Conservation (phyloP, 2,888 invertebrate genomes). For the Oeneis ivallda region DNA sequence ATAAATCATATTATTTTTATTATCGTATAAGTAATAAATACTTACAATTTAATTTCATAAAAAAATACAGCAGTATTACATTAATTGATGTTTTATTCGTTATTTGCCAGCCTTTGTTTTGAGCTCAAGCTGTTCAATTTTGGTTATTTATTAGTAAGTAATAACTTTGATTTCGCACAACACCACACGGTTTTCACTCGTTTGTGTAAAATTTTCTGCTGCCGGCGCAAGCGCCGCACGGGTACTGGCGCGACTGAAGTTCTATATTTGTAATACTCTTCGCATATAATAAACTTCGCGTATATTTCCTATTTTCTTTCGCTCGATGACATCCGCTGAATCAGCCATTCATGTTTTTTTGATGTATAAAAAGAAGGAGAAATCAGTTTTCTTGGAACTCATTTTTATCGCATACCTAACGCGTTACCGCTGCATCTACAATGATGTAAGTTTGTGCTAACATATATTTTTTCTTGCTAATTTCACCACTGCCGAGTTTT, state of each 20-base stretch:
- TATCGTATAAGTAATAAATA: too few species aligned
- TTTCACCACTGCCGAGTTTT: too few species aligned
- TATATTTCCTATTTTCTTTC: constrained; percentile 72
- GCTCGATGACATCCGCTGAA: constrained; percentile 61
- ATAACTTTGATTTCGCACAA: constrained; percentile 22
- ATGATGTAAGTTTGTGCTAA: too few species aligned
- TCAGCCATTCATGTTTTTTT: constrained; percentile 57
- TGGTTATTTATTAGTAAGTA: neutral
- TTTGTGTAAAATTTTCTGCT: constrained; percentile 20
- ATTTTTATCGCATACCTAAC: constrained; percentile 21
- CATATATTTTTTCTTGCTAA: too few species aligned
- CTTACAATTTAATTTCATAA: constrained; percentile 23
- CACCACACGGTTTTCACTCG: constrained; percentile 23
- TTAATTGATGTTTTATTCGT: neutral
- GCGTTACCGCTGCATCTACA: too few species aligned
- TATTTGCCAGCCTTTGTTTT: constrained; percentile 11
- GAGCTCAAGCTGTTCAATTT: neutral
- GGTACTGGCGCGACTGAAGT: constrained; percentile 66
- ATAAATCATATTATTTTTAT: constrained; percentile 4
- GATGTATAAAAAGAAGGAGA: constrained; percentile 35
- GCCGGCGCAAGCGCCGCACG: constrained; percentile 66
- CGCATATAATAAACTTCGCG: constrained; percentile 73
- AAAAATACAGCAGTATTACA: constrained; percentile 10
- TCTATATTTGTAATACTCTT: constrained; percentile 77
- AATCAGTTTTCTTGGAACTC: constrained; percentile 39